Base-by-base conservation (phyloP, 2,797 vertebrate genomes). In the Eulemur coronatus region DNA sequence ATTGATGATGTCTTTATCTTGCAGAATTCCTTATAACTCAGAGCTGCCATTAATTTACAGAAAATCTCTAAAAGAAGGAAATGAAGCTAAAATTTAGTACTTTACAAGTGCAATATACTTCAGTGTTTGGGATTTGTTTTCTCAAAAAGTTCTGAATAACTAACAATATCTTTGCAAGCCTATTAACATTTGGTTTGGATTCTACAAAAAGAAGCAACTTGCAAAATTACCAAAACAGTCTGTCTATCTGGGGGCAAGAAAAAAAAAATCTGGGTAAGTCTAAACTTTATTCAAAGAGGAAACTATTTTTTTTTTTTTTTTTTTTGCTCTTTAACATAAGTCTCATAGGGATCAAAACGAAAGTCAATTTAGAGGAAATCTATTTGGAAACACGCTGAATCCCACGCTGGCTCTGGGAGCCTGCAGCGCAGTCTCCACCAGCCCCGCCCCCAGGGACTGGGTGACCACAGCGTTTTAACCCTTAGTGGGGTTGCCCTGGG, bases 281-380 rank as follows among this genome's bases (percentile, higher is more conserved):
- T 89, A 41, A 33, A 67, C 86, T 91, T 91, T 75, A 91, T 87
- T 67, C 55, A 80, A 63, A 72, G 89, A 72, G 57, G 41, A 59
- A 96, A 67, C 18, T 73, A 93, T 26, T 55, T 96, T 11, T 55
- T 24, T 10, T 8, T 38, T 41, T 41, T 38, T 9, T 50, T 50
- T 50, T 50, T 95, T 63, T 95, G 76, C 33, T 48, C 87, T 95
- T 73, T 97, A 94, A 97, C 97, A 89, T 84, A 93, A 96, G 65
- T 98, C 91, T 96, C 89, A 86, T 69, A 98, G 73, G 78, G 81
- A 90, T 94, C 95, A 98, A 97, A 98, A 97, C 46, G 72, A 94
- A 98, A 98, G 65, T 97, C 96, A 87, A 69, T 96, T 97, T 97
- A 79, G 96, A 98, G 97, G 95, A 98, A 98, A 97, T 97, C 91